Evolutionary conservation across 2,113 vertebrate species (phyloP).

Genomic region (Murina feae): DNA sequence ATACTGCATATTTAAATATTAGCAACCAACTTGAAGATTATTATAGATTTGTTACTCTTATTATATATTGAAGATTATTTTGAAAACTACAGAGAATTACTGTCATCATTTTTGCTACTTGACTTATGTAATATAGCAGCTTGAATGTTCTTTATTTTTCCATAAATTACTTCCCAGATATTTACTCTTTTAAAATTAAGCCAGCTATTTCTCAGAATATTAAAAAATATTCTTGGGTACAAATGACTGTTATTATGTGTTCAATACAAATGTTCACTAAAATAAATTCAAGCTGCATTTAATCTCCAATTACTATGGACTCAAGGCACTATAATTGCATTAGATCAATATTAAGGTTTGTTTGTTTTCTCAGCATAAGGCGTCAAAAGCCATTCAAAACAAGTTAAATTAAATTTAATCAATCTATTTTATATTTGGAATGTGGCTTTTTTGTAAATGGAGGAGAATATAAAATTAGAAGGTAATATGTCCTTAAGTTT

Average conservation of each 20-base stretch:
- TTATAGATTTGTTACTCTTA: not conserved
- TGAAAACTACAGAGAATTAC: not conserved
- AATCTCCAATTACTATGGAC: not conserved
- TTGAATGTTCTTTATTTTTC: not conserved
- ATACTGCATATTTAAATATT: not conserved
- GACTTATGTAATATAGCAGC: not conserved
- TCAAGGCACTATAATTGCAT: not conserved
- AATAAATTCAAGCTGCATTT: not conserved
- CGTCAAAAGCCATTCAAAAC: not conserved
- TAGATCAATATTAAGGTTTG: not conserved
- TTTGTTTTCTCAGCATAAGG: not conserved
- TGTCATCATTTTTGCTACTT: not conserved
- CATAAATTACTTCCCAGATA: not conserved
- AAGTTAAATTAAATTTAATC: not conserved
- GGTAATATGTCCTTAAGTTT: not conserved
- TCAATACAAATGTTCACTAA: not conserved
- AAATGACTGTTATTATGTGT: not conserved
- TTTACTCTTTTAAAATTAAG: not conserved
- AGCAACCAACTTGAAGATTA: not conserved
- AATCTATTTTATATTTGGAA: not conserved
- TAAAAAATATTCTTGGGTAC: not conserved
- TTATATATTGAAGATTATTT: not conserved
- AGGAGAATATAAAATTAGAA: not conserved
- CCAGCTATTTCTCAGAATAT: not conserved
- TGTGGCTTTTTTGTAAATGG: not conserved